These are phyloP conservation scores for Tryphoninae sp. DNA, from an alignment of 2,888 invertebrate species.

Conservation along the genomic window DNA sequence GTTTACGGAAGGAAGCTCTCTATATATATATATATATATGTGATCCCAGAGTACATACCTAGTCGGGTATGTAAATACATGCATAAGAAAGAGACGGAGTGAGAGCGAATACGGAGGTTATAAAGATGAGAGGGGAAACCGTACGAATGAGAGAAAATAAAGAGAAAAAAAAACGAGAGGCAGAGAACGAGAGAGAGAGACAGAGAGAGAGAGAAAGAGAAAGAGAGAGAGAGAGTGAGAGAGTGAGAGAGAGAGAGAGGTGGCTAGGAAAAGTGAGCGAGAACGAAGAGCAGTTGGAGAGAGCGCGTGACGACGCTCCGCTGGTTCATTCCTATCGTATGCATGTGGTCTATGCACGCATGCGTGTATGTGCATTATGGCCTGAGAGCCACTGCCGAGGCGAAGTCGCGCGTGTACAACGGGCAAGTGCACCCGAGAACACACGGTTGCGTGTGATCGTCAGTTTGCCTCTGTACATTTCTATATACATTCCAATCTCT, in stretches of 20 bases:
- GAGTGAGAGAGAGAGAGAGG: slow-evolving; percentile 10
- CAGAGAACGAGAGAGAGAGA: neutral
- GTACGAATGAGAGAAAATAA: slow-evolving; percentile 38
- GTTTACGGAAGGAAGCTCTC: slow-evolving; percentile 64
- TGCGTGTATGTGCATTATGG: neutral
- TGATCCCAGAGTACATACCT: neutral
- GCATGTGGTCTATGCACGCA: neutral
- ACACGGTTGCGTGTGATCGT: slow-evolving; percentile 20
- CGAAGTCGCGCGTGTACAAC: slow-evolving; percentile 70
- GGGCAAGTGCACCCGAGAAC: slow-evolving; percentile 74
- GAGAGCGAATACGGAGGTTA: neutral
- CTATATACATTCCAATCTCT: neutral
- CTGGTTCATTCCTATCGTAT: neutral
- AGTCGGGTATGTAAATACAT: neutral
- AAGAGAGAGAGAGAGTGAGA: slow-evolving; percentile 11
- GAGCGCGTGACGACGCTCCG: neutral
- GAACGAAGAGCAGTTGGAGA: slow-evolving; percentile 2
- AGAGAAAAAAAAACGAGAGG: slow-evolving; percentile 9
- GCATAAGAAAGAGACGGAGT: slow-evolving; percentile 2
- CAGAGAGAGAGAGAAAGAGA: slow-evolving; percentile 15
- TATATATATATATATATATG: neutral
- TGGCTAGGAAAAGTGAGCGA: slow-evolving; percentile 2
- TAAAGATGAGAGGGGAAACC: slow-evolving; percentile 23
- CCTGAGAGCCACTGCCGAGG: slow-evolving; percentile 75
- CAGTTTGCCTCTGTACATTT: neutral